Evolutionary conservation across 2,797 vertebrate genomes (phyloP).

Genomic region (Picus viridis): DNA sequence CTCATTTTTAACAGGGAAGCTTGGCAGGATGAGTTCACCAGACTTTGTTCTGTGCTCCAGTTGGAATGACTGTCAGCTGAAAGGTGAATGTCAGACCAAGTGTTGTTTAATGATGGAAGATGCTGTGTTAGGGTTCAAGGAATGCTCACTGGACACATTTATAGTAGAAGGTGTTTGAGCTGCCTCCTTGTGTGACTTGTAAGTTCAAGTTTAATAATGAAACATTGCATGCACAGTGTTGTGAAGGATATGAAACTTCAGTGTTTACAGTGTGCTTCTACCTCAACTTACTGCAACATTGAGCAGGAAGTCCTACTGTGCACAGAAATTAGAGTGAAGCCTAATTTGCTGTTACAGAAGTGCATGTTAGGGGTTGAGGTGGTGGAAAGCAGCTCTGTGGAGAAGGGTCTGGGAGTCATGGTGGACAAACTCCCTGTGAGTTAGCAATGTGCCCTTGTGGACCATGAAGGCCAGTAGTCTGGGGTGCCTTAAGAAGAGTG

Average conservation of each 20-base stretch:
- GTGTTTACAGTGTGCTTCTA: not conserved
- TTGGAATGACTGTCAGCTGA: not conserved
- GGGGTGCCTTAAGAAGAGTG: no score
- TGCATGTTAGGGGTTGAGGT: no score
- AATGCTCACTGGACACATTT: not conserved
- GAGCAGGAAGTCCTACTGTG: not conserved
- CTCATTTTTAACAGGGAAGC: not conserved
- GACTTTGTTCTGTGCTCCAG: not conserved
- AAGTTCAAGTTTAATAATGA: not conserved
- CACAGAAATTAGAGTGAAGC: not conserved
- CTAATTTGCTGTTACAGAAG: not conserved
- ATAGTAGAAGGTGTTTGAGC: not conserved
- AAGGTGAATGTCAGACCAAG: not conserved
- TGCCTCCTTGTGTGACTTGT: not conserved
- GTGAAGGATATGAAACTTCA: not conserved
- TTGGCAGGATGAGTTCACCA: not conserved
- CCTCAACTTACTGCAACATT: not conserved
- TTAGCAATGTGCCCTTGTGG: no score
- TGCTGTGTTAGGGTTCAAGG: not conserved
- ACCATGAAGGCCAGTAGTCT: no score
- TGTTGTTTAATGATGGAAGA: not conserved
- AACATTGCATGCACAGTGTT: not conserved
- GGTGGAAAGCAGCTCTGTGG: no score
- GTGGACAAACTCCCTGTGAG: no score
- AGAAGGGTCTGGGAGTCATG: no score